Percentiles rank a stretch among this genome's conserved stretches.
Evolutionary conservation across 2,888 invertebrate species (phyloP).

Genomic region (Lithophane ornitopus): DNA sequence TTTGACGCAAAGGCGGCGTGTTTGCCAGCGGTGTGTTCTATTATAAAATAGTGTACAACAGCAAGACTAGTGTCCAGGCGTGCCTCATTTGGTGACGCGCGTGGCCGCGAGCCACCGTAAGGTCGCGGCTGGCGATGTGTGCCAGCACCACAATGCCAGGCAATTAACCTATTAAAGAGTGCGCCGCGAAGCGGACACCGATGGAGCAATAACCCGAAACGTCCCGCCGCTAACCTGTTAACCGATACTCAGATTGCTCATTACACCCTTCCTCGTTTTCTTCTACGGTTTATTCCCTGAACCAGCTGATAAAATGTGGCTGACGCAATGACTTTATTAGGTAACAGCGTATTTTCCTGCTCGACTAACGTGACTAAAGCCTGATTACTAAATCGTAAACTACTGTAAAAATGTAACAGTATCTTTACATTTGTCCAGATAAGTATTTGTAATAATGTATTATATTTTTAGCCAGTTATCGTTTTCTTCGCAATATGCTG

Average conservation of each 20-base stretch:
- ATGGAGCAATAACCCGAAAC: conserved; percentile 84
- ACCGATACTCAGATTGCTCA: conserved; percentile 69
- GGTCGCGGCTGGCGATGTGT: conserved; percentile 88
- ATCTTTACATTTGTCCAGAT: conserved; percentile 24
- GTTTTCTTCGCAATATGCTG: conserved; percentile 28
- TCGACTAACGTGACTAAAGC: conserved; percentile 6
- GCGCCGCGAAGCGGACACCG: conserved; percentile 81
- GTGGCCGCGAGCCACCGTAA: conserved; percentile 88
- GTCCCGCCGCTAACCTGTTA: conserved; percentile 78
- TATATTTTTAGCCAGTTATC: conserved; percentile 36
- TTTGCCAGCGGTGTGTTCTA: conserved; percentile 51
- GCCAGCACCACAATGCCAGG: conserved; percentile 89
- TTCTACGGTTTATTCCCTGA: conserved; percentile 22
- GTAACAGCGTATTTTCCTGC: conserved; percentile 13
- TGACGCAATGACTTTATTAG: conserved; percentile 15
- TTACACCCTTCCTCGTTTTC: conserved; percentile 32
- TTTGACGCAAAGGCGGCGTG: conserved; percentile 42
- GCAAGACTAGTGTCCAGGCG: conserved; percentile 72
- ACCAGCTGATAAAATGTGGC: conserved; percentile 21
- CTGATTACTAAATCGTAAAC: conserved; percentile 13
- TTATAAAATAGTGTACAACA: conserved; percentile 57
- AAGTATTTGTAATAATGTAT: conserved; percentile 24
- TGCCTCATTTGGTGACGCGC: conserved; percentile 82
- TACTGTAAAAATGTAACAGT: conserved; percentile 21
- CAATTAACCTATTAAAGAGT: conserved; percentile 90